A percentile compares a stretch with the other conserved stretches of the same genome.
phyloP scores from a whole-genome alignment of 2,113 vertebrate species.

The Perognathus longimembris region DNA sequence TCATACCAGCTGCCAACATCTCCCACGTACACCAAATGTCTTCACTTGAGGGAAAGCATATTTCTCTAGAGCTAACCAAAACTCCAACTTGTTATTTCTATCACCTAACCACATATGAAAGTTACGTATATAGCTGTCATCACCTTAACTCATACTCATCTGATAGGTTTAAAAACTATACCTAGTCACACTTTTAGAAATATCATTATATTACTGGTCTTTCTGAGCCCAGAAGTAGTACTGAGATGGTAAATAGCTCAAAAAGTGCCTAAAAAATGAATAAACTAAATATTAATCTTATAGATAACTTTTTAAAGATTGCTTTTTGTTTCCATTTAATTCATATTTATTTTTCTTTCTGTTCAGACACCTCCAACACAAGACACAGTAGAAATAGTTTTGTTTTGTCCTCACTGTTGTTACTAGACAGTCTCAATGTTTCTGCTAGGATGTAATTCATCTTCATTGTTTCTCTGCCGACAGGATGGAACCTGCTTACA shows the following conservation, averaged over 20 bases:
- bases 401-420: constrained; percentile 52
- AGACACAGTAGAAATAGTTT: constrained; percentile 68
- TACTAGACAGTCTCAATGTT: constrained; percentile 73
- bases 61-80: constrained; percentile 30
- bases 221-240: not conserved
- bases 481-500: constrained; percentile 82
- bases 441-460: constrained; percentile 79
- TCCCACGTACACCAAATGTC: constrained; percentile 21
- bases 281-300: not conserved
- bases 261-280: not conserved
- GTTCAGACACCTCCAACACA: constrained; percentile 60
- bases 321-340: not conserved
- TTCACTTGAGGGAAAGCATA: constrained; percentile 58
- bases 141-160: not conserved
- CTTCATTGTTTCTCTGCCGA: constrained; percentile 82
- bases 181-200: not conserved
- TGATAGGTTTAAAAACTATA: not conserved
- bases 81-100: not conserved
- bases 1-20: constrained; percentile 20
- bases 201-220: not conserved
- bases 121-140: not conserved
- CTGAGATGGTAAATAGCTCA: not conserved
- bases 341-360: not conserved
- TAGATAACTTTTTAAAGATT: constrained; percentile 28
- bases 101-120: constrained; percentile 1